A percentile compares a stretch with the other conserved stretches of the same genome.
Conservation (phyloP, 2,113 vertebrate species). For the Calidris pugnax region DNA sequence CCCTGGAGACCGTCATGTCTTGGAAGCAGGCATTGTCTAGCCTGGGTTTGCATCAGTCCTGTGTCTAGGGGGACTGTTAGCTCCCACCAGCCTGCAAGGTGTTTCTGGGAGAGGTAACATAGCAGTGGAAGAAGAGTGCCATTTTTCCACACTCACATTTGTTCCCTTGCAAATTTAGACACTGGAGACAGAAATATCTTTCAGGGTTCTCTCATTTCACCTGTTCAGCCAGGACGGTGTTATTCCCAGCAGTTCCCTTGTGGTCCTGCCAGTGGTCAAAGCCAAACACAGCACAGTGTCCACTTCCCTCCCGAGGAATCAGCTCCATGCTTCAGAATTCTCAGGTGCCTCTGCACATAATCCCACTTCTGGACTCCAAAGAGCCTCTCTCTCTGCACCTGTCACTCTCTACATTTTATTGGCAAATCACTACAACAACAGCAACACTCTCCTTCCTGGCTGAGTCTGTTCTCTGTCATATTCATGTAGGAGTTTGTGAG, state of each 20-base stretch:
- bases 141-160: neutral
- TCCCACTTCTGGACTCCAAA: neutral
- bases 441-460: neutral
- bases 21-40: conserved; percentile 35
- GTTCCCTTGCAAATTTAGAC: neutral
- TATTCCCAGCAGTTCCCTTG: neutral
- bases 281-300: neutral
- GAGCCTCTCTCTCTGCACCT: neutral
- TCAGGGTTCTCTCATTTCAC: neutral
- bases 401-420: neutral
- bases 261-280: neutral
- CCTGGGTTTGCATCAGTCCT: conserved; percentile 1
- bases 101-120: neutral
- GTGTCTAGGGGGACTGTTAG: neutral
- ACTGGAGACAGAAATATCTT: neutral
- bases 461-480: neutral
- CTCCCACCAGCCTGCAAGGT: neutral
- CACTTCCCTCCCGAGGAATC: neutral
- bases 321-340: neutral
- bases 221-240: neutral
- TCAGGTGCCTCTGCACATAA: neutral
- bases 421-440: neutral
- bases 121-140: neutral
- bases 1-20: neutral
- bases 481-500: conserved; percentile 16